phyloP scores from a whole-genome alignment of 2,797 vertebrate genomes.

The Yasuhikotakia modesta region DNA sequence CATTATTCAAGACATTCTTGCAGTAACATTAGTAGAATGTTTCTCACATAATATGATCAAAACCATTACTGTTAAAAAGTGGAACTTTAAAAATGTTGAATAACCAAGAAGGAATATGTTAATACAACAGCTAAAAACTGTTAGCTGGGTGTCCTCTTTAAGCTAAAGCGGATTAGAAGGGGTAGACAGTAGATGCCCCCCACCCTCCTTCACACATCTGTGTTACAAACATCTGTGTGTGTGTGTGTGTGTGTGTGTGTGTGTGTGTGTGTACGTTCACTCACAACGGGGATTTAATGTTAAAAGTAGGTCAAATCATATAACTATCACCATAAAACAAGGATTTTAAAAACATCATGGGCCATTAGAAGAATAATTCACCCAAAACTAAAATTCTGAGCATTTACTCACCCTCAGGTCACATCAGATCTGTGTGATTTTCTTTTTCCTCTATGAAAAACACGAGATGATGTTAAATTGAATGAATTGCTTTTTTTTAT shows the following conservation, averaged over 20 bases:
- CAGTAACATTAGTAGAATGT: no score
- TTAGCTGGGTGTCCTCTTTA: no score
- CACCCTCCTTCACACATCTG: constrained; percentile 7
- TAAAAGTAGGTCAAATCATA: no score
- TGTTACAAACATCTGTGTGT: neutral
- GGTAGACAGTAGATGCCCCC: no score
- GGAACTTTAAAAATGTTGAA: neutral
- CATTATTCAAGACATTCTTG: no score
- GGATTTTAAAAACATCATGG: neutral
- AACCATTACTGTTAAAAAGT: no score
- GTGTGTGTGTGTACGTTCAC: neutral
- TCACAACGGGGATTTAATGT: neutral
- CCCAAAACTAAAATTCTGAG: no score
- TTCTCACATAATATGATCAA: no score
- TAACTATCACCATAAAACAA: neutral
- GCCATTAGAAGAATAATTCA: no score
- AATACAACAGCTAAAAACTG: no score
- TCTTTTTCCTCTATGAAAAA: neutral
- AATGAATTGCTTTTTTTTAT: neutral
- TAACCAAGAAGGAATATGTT: neutral
- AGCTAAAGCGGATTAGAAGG: no score
- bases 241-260: neutral
- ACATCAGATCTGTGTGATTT: neutral
- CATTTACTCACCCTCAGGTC: no score
- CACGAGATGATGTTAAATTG: neutral